Percentiles rank a stretch among this genome's conserved stretches.
phyloP scores from a whole-genome alignment of 1,140 invertebrate genomes.

The Bombyx mandarina region DNA sequence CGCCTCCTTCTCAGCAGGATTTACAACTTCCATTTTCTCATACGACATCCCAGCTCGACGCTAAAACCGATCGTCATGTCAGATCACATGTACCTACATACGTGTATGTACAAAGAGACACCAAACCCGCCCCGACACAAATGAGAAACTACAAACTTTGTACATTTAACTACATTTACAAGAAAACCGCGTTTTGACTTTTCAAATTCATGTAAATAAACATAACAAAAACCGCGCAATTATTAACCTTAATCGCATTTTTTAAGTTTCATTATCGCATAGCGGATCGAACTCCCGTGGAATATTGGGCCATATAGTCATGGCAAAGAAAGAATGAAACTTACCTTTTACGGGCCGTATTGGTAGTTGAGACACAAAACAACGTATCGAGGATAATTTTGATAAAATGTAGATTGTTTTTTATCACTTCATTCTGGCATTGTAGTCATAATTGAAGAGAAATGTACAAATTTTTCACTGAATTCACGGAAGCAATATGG shows the following conservation, averaged over 20 bases:
- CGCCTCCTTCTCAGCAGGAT: constrained; percentile 75
- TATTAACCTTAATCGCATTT: constrained; percentile 73
- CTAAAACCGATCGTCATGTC: constrained; percentile 63
- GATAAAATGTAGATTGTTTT: constrained; percentile 39
- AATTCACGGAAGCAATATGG: constrained; percentile 71
- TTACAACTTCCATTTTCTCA: constrained; percentile 69
- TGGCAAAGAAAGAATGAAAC: constrained; percentile 66
- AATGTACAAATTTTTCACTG: constrained; percentile 63
- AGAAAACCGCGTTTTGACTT: constrained; percentile 67
- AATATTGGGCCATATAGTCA: constrained; percentile 73
- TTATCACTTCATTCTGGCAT: constrained; percentile 61
- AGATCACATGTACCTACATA: constrained; percentile 67
- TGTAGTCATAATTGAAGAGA: constrained; percentile 66
- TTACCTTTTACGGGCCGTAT: constrained; percentile 61
- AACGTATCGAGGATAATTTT: constrained; percentile 35
- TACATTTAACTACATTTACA: constrained; percentile 21
- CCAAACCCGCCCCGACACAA: constrained; percentile 45
- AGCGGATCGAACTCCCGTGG: constrained; percentile 71
- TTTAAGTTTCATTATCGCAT: constrained; percentile 73
- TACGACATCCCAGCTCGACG: constrained; percentile 60
- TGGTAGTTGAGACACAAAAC: constrained; percentile 34
- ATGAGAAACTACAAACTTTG: constrained; percentile 34
- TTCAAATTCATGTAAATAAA: constrained; percentile 72
- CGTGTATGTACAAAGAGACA: constrained; percentile 60
- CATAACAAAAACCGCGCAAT: constrained; percentile 72